These are phyloP conservation scores for Ceratitis capitata DNA, from an alignment of 1,140 invertebrate genomes.

Conservation along the genomic window DNA sequence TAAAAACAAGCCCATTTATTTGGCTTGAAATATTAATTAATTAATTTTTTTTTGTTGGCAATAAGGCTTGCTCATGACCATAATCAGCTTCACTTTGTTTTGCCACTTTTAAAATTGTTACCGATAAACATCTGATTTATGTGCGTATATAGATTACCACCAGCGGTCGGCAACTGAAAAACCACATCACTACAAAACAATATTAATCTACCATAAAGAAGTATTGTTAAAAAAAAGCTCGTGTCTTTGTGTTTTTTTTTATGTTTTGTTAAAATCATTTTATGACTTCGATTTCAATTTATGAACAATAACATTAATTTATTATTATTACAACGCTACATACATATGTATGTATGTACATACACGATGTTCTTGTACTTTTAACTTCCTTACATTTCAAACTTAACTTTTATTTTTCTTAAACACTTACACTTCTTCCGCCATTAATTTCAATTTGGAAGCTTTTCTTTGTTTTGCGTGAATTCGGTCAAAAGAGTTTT, in stretches of 20 bases:
- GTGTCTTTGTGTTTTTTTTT: neutral
- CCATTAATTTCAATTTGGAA: neutral
- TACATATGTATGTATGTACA: too few relatives aligned
- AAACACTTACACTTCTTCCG: neutral
- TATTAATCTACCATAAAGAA: neutral
- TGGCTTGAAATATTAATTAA: neutral
- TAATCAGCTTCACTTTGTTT: neutral
- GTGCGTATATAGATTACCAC: neutral
- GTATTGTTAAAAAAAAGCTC: neutral
- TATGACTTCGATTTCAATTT: neutral
- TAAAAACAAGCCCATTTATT: neutral
- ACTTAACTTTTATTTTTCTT: neutral
- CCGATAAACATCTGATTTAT: neutral
- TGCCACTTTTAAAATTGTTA: neutral
- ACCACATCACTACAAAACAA: neutral
- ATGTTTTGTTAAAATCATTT: neutral
- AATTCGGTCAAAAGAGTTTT: neutral
- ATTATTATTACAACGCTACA: neutral
- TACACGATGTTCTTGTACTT: neutral
- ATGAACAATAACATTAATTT: neutral
- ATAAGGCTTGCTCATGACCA: neutral
- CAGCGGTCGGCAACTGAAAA: neutral
- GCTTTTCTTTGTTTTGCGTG: neutral
- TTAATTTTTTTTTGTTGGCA: too few relatives aligned
- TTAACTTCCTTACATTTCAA: constrained; percentile 19